Conservation (phyloP, 1,140 invertebrate genomes). For the Bombus consobrinus region DNA sequence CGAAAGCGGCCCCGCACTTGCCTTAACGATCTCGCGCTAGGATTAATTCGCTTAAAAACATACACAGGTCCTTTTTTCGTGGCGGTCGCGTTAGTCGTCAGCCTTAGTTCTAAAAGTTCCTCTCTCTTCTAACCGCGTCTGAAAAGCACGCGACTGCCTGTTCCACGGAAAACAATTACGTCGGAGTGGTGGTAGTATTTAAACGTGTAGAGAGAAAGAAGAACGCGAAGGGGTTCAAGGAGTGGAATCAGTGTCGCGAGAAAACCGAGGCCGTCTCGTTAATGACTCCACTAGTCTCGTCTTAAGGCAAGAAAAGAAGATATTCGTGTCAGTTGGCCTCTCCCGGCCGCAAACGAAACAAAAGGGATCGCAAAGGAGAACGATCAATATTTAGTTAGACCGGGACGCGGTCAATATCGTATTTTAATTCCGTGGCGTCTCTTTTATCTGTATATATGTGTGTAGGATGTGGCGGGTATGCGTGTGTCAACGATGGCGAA, state of each 20-base stretch:
- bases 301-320: conserved; percentile 48
- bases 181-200: conserved; percentile 25
- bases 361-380: conserved; percentile 53
- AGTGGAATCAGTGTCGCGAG: conserved; percentile 51
- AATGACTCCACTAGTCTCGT: conserved; percentile 41
- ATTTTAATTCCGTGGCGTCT: conserved; percentile 43
- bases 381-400: conserved; percentile 54
- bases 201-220: conserved; percentile 15
- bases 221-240: conserved; percentile 40
- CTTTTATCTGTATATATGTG: background rate
- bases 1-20: background rate
- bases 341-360: conserved; percentile 42
- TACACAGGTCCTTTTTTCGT: background rate
- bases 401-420: conserved; percentile 48
- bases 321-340: conserved; percentile 56
- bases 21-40: conserved; percentile 9
- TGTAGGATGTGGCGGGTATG: background rate
- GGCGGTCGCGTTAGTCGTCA: background rate
- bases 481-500: background rate
- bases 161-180: conserved; percentile 37
- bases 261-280: conserved; percentile 44
- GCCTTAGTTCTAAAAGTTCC: conserved; percentile 32
- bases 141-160: conserved; percentile 22
- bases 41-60: conserved; percentile 36
- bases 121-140: conserved; percentile 22